Conservation (phyloP, 2,797 vertebrate genomes). For the Pantherophis alleghaniensis region DNA sequence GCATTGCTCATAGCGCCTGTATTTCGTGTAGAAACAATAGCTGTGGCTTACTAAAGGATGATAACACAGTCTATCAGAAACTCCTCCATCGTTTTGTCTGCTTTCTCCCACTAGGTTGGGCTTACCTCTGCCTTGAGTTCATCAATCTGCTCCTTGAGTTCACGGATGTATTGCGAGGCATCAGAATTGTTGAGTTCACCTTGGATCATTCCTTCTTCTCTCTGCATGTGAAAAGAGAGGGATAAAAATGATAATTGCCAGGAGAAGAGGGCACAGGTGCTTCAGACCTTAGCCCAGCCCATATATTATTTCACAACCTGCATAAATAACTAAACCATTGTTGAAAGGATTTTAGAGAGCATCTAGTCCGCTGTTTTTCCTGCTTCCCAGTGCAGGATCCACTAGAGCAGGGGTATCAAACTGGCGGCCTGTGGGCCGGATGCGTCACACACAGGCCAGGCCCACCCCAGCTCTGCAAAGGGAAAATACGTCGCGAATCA, state of each 20-base stretch:
- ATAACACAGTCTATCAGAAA: not conserved
- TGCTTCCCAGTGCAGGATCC: not conserved
- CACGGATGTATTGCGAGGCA: conserved; percentile 90
- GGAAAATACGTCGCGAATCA: too few species aligned
- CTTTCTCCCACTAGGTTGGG: not conserved
- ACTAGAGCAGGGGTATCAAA: not conserved
- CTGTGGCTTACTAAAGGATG: not conserved
- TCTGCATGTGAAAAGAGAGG: conserved; percentile 68
- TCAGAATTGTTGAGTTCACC: conserved; percentile 94
- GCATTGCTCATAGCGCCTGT: not conserved
- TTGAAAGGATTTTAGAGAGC: not conserved
- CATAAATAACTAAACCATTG: not conserved
- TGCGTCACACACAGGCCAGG: too few species aligned
- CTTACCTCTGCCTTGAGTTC: conserved; percentile 91
- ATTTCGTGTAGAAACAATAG: not conserved
- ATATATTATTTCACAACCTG: not conserved
- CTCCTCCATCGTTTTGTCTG: not conserved
- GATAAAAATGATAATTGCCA: not conserved
- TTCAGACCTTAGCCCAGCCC: not conserved
- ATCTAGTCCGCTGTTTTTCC: not conserved
- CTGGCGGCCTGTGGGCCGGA: too few species aligned
- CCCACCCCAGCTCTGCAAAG: too few species aligned
- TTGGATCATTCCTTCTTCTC: conserved; percentile 91
- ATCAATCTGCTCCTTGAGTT: conserved; percentile 89
- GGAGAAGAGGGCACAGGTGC: not conserved